Evolutionary conservation across 2,797 vertebrate species (phyloP), one percentile per base, ranked within the genome.

Genomic region (Apogon talboti): DNA sequence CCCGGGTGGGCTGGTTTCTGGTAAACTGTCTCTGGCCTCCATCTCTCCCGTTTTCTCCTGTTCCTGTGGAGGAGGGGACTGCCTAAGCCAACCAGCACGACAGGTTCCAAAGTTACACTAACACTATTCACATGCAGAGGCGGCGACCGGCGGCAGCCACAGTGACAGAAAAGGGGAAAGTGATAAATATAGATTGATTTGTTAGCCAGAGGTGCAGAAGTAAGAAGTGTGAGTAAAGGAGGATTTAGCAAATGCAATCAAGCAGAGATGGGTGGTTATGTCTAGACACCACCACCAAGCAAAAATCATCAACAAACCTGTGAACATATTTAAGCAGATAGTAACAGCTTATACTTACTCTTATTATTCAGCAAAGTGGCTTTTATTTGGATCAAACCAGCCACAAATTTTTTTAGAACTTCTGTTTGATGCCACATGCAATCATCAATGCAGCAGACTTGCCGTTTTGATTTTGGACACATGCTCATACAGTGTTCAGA

Each of bases 61-160:
- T 73, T 75, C 90, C 91, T 92, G 87, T 81, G 88, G 59, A 92
- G 87, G 86, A 91, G 87, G 89, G 88, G 79, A 92, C 89, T 85
- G 91, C 91, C 91, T 92, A 93, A 93, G 91, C 92, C 90, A 92
- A 90, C 85, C 81, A 91, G 88, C 85, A 90, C 82, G 87, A 91
- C 60, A 89, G 82, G 73, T 79, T 84, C 81, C 87, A 89, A 63
- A 71, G 84, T 76, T 66, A 85, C 66, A 85, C 81, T 71, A 80
- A 71, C 38, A 85, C 74, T 76, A 90, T 73, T 78, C 63, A 69
- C 90, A 91, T 91, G 90, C 91, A 89, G 68, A 84, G 79, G 75
- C 65, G 84, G 75, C 74, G 71, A 78, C 58, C 37, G 71, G 74
- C 66, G 72, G 51, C 82, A 85, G 73, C 58, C 61, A 79, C 61